Evolutionary conservation across 2,797 vertebrate species (phyloP), one percentile per base, ranked within the genome.

Genomic region (Rhinogobio ventralis): DNA sequence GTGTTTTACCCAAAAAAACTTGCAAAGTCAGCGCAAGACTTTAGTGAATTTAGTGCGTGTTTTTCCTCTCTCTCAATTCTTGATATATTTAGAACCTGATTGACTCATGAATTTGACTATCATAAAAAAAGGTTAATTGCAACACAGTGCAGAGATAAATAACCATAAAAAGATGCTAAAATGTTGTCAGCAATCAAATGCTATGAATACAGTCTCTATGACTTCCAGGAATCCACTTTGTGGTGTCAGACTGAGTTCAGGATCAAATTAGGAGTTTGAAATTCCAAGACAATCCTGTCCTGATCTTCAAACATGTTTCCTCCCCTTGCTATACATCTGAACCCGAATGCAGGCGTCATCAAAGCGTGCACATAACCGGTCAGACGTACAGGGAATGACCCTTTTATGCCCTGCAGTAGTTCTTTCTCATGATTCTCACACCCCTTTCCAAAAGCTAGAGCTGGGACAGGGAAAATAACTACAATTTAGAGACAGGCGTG

Each of bases 401-500:
- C 62, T 67, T 60, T 53, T 33, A 7, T 84, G 82, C 77, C 69
- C 68, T 85, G 74, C 77, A 86, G 66, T 86, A 62, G 25, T 60
- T 77, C 81, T 86, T 51, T 86, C 78, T 76, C 71, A 60, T 69
- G 82, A 66, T 81, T 89, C 85, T 86, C 85, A 89, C 87, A 89
- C 60, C 74, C 76, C 85, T 88, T 87, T 85, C 79, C 85, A 87
- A 81, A 86, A 64, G 83, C 81, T 71, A 39, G 79, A 82, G 86
- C 81, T 72, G 51, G 28, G 33, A 49, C 64, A 71, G 42, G 62
- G 36, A 86, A 88, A 91, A 91, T 89, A 85, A 86, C 89, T 90
- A 90, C 88, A 86, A 89, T 92, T 90, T 89, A 71, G 60, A 89
- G 83, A 84, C 78, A 87, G 80, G 67, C 77, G 66, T 85, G 83